phyloP scores from a whole-genome alignment of 2,888 invertebrate species.

The Vanessa cardui region DNA sequence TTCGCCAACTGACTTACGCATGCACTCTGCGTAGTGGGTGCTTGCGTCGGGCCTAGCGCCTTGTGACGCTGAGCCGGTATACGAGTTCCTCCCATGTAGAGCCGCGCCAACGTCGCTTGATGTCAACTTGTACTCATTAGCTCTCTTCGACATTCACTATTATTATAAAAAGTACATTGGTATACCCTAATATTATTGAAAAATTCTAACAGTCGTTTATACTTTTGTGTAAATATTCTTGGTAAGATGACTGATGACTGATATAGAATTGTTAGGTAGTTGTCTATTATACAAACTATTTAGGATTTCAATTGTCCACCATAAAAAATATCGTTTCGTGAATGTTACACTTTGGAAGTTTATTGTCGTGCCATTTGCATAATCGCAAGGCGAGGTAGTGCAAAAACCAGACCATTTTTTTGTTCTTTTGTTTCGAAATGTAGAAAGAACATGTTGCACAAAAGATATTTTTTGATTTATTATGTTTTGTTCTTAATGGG shows the following conservation, averaged over 20 bases:
- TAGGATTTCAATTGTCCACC: conserved; percentile 64
- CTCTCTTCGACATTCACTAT: conserved; percentile 23
- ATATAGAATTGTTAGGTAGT: conserved; percentile 68
- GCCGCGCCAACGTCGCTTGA: conserved; percentile 51
- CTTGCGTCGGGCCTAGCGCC: conserved; percentile 55
- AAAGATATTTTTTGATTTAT: conserved; percentile 77
- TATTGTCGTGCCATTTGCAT: conserved; percentile 79
- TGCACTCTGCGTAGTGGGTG: conserved; percentile 76
- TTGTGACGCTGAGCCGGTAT: conserved; percentile 84
- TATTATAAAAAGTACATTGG: conserved; percentile 19
- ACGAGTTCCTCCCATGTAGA: conserved; percentile 88
- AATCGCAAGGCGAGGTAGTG: conserved; percentile 72
- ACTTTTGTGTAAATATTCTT: conserved; percentile 54
- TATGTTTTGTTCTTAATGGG: conserved; percentile 59
- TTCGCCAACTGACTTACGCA: conserved; percentile 78
- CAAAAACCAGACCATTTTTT: conserved; percentile 70
- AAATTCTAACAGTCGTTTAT: conserved; percentile 52
- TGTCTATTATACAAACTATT: conserved; percentile 59
- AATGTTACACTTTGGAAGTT: conserved; percentile 75
- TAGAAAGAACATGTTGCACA: conserved; percentile 67
- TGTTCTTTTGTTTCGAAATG: conserved; percentile 72
- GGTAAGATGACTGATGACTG: conserved; percentile 66
- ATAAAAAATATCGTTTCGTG: conserved; percentile 68
- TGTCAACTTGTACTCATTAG: conserved; percentile 40
- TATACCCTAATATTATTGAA: conserved; percentile 43